Evolutionary conservation across 2,113 vertebrate genomes (phyloP).

Genomic region (Austrofundulus limnaeus): DNA sequence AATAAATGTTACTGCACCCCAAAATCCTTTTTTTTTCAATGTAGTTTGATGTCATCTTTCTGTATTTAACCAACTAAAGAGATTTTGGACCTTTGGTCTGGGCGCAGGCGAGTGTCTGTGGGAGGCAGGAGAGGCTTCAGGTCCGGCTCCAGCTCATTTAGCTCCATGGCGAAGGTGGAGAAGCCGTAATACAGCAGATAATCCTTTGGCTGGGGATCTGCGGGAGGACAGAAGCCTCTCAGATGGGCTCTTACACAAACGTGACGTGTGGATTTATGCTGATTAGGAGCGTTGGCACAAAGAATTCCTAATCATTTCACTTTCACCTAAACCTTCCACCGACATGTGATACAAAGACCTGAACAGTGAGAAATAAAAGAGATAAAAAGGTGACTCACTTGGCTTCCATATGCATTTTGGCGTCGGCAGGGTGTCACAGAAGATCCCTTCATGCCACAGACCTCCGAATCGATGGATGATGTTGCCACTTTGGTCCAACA

Average conservation of each 20-base stretch:
- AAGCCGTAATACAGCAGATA: conserved; percentile 86
- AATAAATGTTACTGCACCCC: no score
- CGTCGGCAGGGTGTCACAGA: conserved; percentile 81
- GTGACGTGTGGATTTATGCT: conserved; percentile 39
- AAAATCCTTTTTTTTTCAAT: no score
- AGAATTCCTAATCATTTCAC: neutral
- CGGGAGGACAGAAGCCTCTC: conserved; percentile 9
- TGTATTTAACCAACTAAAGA: neutral
- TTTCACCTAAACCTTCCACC: conserved; percentile 2
- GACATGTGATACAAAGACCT: conserved; percentile 2
- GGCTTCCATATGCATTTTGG: conserved; percentile 91
- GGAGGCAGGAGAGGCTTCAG: conserved; percentile 83
- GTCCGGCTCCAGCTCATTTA: conserved; percentile 86
- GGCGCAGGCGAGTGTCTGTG: conserved; percentile 87
- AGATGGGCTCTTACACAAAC: conserved; percentile 25
- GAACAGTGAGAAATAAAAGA: neutral
- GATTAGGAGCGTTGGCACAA: conserved; percentile 27
- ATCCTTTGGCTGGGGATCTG: conserved; percentile 84
- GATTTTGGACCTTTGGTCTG: conserved; percentile 85
- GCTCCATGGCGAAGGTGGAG: conserved; percentile 89
- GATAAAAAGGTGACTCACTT: conserved; percentile 79
- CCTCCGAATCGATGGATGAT: conserved; percentile 88
- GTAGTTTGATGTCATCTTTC: neutral
- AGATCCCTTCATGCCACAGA: conserved; percentile 91
- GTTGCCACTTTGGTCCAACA: conserved; percentile 83